Evolutionary conservation across 2,888 invertebrate genomes (phyloP), one percentile per base, ranked within the genome.

Genomic region (Sarcophaga carnaria): DNA sequence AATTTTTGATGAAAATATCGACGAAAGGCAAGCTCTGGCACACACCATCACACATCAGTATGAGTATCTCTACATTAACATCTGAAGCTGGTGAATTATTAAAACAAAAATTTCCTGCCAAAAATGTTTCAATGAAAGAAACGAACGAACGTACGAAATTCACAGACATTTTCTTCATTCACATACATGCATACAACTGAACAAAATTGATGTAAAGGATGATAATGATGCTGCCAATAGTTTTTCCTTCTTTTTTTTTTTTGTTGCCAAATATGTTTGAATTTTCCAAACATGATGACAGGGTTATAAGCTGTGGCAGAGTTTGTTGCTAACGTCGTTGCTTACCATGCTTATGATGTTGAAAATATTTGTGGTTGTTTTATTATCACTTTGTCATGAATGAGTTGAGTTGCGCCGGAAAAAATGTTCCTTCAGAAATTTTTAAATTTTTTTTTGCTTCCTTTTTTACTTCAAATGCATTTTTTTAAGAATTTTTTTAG

Each of bases 351-450:
- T 63, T 69, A 54, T 70, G 71, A 25, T 83, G 77, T 59, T 72
- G 72, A 80, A 86, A 83, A 86, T 86, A 83, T 83, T 83, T 86
- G 86, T 69, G 86, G 86, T 78, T 78, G 45, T 63, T 83, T 20
- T 67, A 83, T 82, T 80, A 83, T 86, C 82, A 80, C 76, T 80
- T 76, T 81, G 81, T 78, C 60, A 14, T 64, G 71, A 69, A 79
- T 71, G 59, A 63, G 78, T 72, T 71, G 59, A 63, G 78, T 72
- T 64, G 54, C 14, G 54, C 17, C 54, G 54, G 54, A n/a, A 27
- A 66, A 25, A 66, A 37, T 17, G 20, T 66, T 27, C 10, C 37
- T 27, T 1, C n/a, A 12, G 17, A 54, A 14, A 14, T 54, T 54
- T 54, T 54, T 54, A 0, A 37, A 37, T 0, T 37, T 37, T 37